Evolutionary conservation across 2,113 vertebrate genomes (phyloP).

Genomic region (Eira barbara): DNA sequence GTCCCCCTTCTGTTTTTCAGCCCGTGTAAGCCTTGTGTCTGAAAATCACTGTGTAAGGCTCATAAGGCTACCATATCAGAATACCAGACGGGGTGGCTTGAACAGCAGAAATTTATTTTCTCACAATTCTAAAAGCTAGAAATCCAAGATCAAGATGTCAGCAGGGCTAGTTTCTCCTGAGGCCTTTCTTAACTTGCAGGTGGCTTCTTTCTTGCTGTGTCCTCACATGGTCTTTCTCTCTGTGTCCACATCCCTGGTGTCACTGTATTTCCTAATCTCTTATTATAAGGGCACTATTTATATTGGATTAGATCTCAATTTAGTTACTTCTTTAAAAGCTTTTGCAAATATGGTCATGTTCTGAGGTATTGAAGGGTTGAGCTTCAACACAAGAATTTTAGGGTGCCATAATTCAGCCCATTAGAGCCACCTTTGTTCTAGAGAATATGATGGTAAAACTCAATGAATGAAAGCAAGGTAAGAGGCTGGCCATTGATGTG

Average conservation of each 20-base stretch:
- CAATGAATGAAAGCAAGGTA: background rate
- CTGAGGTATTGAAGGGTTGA: background rate
- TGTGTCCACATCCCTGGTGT: background rate
- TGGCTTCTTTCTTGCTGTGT: background rate
- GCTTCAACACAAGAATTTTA: background rate
- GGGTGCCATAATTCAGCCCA: background rate
- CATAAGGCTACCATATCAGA: background rate
- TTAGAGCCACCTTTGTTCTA: background rate
- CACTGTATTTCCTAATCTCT: background rate
- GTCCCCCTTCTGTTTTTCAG: background rate
- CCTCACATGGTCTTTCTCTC: background rate
- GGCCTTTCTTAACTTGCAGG: background rate
- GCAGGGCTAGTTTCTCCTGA: background rate
- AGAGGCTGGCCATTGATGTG: background rate
- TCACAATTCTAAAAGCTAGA: background rate
- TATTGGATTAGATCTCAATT: background rate
- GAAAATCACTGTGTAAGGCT: background rate
- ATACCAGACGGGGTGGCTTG: background rate
- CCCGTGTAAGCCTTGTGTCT: background rate
- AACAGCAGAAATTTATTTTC: background rate
- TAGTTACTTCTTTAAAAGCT: background rate
- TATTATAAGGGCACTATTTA: background rate
- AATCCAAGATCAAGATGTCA: background rate
- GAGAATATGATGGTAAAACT: background rate
- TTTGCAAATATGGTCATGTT: background rate